Evolutionary conservation across 2,113 vertebrate species (phyloP).

Genomic region (Nannobrachium achirus): DNA sequence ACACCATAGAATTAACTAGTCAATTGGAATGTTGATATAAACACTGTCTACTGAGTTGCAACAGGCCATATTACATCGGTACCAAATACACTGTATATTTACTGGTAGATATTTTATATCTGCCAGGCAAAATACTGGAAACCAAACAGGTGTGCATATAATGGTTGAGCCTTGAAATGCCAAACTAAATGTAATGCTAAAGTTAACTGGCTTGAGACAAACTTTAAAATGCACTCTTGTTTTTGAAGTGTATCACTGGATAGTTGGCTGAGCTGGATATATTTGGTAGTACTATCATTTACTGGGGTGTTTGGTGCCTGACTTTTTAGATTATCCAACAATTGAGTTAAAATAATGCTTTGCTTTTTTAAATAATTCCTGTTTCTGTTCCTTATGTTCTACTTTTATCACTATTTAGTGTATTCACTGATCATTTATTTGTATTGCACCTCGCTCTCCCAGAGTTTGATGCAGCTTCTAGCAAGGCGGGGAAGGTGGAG

Average conservation of each 20-base stretch:
- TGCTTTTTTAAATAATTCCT: not conserved
- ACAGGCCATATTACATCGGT: not conserved
- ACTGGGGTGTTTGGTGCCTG: not conserved
- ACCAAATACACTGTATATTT: not conserved
- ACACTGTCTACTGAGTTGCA: too few species aligned
- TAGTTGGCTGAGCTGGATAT: too few species aligned
- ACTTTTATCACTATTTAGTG: not conserved
- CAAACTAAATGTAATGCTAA: too few species aligned
- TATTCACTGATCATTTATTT: not conserved
- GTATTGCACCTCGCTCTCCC: constrained; percentile 14
- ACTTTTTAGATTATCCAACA: not conserved
- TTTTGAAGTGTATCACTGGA: too few species aligned
- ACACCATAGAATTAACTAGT: too few species aligned
- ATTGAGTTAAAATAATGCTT: not conserved
- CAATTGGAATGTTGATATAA: too few species aligned
- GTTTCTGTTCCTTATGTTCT: not conserved
- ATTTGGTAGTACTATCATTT: too few species aligned
- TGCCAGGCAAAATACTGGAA: not conserved
- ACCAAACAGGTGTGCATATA: too few species aligned
- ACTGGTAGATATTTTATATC: not conserved
- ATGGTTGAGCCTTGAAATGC: too few species aligned
- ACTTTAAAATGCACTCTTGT: too few species aligned
- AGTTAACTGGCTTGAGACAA: too few species aligned
- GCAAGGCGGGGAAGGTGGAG: constrained; percentile 86
- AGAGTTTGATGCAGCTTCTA: constrained; percentile 85